A percentile compares a stretch with the other conserved stretches of the same genome.
Evolutionary conservation across 2,797 vertebrate species (phyloP).

Genomic region (Pagetopsis macropterus): DNA sequence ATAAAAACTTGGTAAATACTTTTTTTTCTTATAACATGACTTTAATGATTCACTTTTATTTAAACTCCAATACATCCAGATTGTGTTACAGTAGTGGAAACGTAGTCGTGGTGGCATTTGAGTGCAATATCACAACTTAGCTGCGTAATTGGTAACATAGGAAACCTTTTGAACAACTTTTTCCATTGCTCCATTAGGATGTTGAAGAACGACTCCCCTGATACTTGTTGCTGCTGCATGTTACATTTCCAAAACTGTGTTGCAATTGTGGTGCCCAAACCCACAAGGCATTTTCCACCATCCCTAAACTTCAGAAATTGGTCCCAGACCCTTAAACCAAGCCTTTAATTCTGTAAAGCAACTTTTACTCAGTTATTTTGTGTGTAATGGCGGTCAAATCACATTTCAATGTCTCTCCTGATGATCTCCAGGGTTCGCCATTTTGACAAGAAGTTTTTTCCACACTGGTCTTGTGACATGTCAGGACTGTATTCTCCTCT

Average conservation of each 20-base stretch:
- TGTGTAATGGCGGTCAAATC: conserved; percentile 38
- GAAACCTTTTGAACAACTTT: not conserved
- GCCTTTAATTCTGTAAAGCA: conserved; percentile 7
- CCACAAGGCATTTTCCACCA: conserved; percentile 70
- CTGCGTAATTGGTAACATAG: not conserved
- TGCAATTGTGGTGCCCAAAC: conserved; percentile 58
- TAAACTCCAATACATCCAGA: not conserved
- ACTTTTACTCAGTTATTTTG: not conserved
- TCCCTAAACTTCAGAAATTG: conserved; percentile 41
- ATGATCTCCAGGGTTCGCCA: conserved; percentile 55
- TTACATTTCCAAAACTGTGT: conserved; percentile 48
- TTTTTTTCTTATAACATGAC: conserved; percentile 18
- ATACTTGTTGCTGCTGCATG: conserved; percentile 20
- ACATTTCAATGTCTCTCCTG: conserved; percentile 35
- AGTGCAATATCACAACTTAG: not conserved
- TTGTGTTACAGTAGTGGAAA: conserved; percentile 10
- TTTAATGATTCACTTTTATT: not conserved
- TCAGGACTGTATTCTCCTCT: conserved; percentile 39
- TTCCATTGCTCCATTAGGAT: conserved; percentile 20
- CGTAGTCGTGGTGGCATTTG: not conserved
- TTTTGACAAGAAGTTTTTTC: conserved; percentile 59
- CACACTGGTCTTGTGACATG: conserved; percentile 71
- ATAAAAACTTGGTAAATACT: conserved; percentile 65
- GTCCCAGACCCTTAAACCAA: conserved; percentile 36
- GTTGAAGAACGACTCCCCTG: not conserved